These are phyloP conservation scores for Ashinkailepas kermadecensis DNA, from an alignment of 2,888 invertebrate genomes.

Conservation along the genomic window DNA sequence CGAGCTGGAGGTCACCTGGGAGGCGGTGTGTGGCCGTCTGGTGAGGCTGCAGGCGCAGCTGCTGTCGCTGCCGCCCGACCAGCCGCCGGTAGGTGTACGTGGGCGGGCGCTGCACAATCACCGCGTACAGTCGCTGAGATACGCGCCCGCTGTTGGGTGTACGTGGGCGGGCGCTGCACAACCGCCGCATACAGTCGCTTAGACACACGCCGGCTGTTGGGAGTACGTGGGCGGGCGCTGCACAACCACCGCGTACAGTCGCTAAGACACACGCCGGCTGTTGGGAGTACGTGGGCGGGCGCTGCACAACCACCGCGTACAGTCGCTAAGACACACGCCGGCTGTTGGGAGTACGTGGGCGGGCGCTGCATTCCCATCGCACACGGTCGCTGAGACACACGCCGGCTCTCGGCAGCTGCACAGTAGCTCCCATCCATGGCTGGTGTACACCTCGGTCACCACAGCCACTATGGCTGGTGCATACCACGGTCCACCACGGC, in stretches of 20 bases:
- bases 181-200: no score
- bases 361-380: neutral
- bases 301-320: neutral
- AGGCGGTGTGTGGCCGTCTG: neutral
- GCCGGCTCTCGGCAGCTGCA: no score
- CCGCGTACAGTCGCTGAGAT: no score
- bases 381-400: no score
- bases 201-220: no score
- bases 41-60: slow-evolving; percentile 10
- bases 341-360: neutral
- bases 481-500: no score
- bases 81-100: neutral
- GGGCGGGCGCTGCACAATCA: neutral
- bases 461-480: no score
- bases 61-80: neutral
- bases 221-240: neutral
- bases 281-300: neutral
- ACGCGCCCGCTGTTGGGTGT: neutral
- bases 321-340: no score
- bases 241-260: no score
- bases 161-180: neutral
- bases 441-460: no score
- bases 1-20: neutral
- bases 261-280: no score
- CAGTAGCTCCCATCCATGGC: no score